Evolutionary conservation across 2,113 vertebrate genomes (phyloP), one percentile per base, ranked within the genome.

Genomic region (Perognathus longimembris): DNA sequence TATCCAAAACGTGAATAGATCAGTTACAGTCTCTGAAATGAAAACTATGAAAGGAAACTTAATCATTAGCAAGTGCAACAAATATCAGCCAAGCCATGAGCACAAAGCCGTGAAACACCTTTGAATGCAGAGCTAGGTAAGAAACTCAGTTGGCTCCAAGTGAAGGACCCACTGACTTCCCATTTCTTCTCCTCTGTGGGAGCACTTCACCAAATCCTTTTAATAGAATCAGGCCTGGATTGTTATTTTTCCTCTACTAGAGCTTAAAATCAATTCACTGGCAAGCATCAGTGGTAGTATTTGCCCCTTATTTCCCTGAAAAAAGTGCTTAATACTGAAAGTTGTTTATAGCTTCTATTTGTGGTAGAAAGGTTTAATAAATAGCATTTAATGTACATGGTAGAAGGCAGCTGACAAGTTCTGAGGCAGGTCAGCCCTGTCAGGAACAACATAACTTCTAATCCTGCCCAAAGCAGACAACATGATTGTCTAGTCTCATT

Each of bases 241-340:
- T 94, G 96, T 63, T 79, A 57, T 96, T 90, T 36, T 34, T 95
- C 61, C 79, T 79, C 66, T 90, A 83, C 26, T 64, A 79, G 50
- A 88, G 34, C 11, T 90, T 94, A 90, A 97, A 97, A 96, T 97
- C 95, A 93, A 95, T 70, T 96, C 45, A 4, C 75, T 93, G 61
- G 96, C 83, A 97, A 63, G 71, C 59, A 96, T 94, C 75, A 96
- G 82, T 30, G 89, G 69, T 78, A 96, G 73, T 11, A 91, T 88
- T 95, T 87, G 57, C 71, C 42, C 38, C 92, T 61, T 91, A 4
- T 36, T 96, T 97, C 54, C 76, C 67, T 42, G 38, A 80, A 89
- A 96, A 74, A 97, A 96, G 95, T 4, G 78, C 40, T 69, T 95
- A 97, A 96, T 94, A 96, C 93, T 90, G 80, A 94, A 96, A 97